Base-by-base conservation (phyloP, 2,888 invertebrate genomes). In the Lampropteryx suffumata region DNA sequence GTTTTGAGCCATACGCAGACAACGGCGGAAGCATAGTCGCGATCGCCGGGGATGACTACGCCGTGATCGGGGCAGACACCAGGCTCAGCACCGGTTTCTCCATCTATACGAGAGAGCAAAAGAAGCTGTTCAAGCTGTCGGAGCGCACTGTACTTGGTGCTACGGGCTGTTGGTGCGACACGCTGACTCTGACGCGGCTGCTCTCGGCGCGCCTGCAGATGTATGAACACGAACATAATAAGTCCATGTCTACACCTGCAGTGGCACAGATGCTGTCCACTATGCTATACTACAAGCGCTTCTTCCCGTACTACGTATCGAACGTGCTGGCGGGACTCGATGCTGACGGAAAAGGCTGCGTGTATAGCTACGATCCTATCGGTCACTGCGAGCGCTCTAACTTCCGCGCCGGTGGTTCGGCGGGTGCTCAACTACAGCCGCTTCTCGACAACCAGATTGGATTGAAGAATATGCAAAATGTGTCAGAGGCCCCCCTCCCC, bases 81-180 rank as follows among this genome's bases (percentile, higher is more conserved):
- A 95, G 99, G 62, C 92, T 99, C 32, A 97, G 96, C 79, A 93
- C 96, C 55, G 98, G 98, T 0, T 98, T 95, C 82, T 94, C 95
- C 2, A 98, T 99, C 71, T 95, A 96, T 71, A 96, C 97, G 0
- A 92, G 98, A 29, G 93, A 97, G 48, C 96, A 97, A 75, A 94
- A 95, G 59, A 99, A 99, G 82, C 87, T 98, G 7, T 97, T 97
- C 72, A 90, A 93, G 59, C 82, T 99, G 64, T 96, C 97, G 0
- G 89, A 94, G 0, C 93, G 92, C 39, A 98, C 98, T 0, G 95
- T 99, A 28, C 90, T 99, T n/a, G 98, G 97, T 0, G 97, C 97
- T 47, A 94, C 97, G 13, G 99, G 99, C 12, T 99, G 99, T 83
- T 99, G 99, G 97, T 98, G 99, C 72, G 99, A 99, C 85, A 96